Percentiles rank a stretch among this genome's conserved stretches.
Conservation (phyloP, 2,797 vertebrate genomes). For the Nasua narica region DNA sequence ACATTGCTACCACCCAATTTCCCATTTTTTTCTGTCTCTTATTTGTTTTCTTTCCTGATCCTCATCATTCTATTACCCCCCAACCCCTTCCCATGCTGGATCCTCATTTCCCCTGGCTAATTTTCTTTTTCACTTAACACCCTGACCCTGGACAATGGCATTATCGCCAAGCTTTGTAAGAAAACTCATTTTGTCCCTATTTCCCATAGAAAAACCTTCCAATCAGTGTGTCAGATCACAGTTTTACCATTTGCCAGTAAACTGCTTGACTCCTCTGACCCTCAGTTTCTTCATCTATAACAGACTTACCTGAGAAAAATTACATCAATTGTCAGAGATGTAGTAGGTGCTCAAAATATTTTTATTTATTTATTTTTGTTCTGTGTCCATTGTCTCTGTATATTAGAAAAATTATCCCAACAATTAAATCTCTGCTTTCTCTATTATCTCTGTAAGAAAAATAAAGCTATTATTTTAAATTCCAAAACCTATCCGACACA, state of each 20-base stretch:
- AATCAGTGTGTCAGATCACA: neutral
- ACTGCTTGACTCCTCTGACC: neutral
- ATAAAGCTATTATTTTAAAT: neutral
- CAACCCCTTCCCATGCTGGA: too few species aligned
- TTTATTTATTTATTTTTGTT: neutral
- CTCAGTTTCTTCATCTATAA: neutral
- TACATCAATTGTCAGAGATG: neutral
- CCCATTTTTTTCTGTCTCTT: neutral
- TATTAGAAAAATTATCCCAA: neutral
- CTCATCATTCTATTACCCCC: too few species aligned
- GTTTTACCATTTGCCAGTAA: neutral
- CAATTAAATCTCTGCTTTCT: neutral
- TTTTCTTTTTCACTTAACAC: neutral
- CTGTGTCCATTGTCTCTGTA: neutral
- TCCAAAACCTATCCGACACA: neutral
- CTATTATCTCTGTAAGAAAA: neutral
- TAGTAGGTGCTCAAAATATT: neutral
- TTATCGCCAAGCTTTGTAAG: neutral
- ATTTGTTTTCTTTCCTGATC: neutral
- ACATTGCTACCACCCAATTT: neutral
- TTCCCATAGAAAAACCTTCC: neutral
- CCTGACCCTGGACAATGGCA: neutral
- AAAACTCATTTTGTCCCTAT: neutral
- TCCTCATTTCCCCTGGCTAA: neutral
- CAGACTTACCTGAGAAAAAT: neutral